Percentiles rank a stretch among this genome's conserved stretches.
These are phyloP conservation scores for Callosobruchus maculatus DNA, from an alignment of 2,888 invertebrate genomes.

Conservation along the genomic window DNA sequence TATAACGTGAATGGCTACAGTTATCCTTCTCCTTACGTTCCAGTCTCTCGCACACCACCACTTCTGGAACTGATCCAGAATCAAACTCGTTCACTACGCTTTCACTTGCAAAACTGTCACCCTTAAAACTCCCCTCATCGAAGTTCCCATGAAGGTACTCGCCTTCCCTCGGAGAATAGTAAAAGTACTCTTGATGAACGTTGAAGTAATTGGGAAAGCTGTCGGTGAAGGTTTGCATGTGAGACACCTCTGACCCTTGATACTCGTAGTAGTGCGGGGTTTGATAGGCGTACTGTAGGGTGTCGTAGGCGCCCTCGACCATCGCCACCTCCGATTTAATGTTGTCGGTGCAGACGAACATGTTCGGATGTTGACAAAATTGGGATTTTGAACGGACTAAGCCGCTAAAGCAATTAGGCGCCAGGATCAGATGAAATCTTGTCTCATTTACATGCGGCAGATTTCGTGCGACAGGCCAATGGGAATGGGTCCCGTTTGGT, in stretches of 20 bases:
- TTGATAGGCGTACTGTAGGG: neutral
- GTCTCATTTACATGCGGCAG: conserved; percentile 33
- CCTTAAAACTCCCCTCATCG: conserved; percentile 2
- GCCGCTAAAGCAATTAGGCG: conserved; percentile 29
- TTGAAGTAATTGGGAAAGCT: neutral
- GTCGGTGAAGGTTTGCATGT: neutral
- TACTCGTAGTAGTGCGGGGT: neutral
- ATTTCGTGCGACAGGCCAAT: conserved; percentile 30
- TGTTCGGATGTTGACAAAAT: conserved; percentile 8
- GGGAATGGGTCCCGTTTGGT: conserved; percentile 18
- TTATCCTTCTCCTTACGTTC: conserved; percentile 3
- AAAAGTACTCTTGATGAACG: conserved; percentile 11
- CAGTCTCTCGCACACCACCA: conserved; percentile 2
- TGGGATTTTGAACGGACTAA: conserved; percentile 19
- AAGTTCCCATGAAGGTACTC: conserved; percentile 4
- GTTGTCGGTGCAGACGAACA: conserved; percentile 5
- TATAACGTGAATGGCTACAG: conserved; percentile 1
- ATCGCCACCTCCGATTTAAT: conserved; percentile 7
- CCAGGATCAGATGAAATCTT: conserved; percentile 23
- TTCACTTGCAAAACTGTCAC: neutral
- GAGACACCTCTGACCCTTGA: neutral
- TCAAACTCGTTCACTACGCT: neutral
- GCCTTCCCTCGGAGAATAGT: conserved; percentile 4
- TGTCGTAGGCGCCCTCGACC: neutral
- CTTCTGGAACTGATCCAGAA: neutral